A percentile compares a stretch with the other conserved stretches of the same genome.
phyloP scores from a whole-genome alignment of 2,113 vertebrate species.

The Monarcha castaneiventris region DNA sequence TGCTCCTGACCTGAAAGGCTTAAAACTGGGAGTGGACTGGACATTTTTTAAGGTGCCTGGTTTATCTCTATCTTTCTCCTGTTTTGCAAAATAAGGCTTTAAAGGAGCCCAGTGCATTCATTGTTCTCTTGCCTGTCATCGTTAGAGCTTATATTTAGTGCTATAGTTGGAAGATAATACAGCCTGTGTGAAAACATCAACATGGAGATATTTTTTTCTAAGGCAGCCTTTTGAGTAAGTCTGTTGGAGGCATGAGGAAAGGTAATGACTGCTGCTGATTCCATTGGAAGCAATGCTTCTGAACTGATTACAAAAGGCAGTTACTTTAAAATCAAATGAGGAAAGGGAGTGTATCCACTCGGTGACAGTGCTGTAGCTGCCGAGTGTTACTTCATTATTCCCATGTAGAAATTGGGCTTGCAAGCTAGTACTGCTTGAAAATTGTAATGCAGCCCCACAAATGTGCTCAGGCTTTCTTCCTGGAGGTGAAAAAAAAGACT shows the following conservation, averaged over 20 bases:
- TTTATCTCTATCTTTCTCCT: neutral
- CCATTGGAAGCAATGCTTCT: neutral
- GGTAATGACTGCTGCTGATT: neutral
- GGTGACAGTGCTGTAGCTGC: neutral
- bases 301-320: neutral
- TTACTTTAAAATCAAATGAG: neutral
- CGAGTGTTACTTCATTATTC: neutral
- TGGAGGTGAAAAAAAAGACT: neutral
- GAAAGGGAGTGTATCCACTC: neutral
- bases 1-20: conserved; percentile 57
- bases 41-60: conserved; percentile 61
- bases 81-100: neutral
- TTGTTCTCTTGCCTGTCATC: neutral
- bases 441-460: neutral
- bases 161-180: neutral
- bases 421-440: neutral
- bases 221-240: neutral
- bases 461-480: neutral
- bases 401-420: neutral
- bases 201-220: neutral
- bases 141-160: neutral
- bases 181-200: neutral
- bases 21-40: conserved; percentile 70
- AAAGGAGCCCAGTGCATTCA: neutral
- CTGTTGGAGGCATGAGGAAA: neutral